Conservation (phyloP, 2,888 invertebrate genomes). For the Platerodrilus igneus region DNA sequence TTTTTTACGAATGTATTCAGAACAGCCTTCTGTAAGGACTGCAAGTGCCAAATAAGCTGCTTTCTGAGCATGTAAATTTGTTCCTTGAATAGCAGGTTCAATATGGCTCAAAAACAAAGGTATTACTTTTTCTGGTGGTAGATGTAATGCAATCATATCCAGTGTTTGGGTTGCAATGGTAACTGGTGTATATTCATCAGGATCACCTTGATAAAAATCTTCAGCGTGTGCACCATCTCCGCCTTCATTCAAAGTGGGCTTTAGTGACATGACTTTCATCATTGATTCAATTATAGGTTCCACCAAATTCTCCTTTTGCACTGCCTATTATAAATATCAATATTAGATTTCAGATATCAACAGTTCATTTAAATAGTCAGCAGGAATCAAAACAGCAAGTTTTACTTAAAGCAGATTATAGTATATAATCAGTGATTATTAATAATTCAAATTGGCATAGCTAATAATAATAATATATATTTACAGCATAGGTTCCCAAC, state of each 20-base stretch:
- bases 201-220: constrained; percentile 60
- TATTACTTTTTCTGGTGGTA: constrained; percentile 72
- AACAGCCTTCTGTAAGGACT: constrained; percentile 73
- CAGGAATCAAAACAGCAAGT: no score
- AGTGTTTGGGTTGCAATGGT: constrained; percentile 70
- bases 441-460: not conserved
- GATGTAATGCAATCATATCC: constrained; percentile 66
- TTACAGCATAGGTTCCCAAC: no score
- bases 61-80: constrained; percentile 60
- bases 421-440: no score
- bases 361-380: no score
- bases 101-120: constrained; percentile 61
- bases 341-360: no score
- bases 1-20: constrained; percentile 67
- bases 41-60: constrained; percentile 71
- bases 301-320: constrained; percentile 66
- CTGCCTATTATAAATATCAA: constrained; percentile 31
- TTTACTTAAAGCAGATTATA: no score
- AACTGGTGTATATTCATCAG: constrained; percentile 59
- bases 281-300: constrained; percentile 63
- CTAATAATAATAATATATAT: not conserved
- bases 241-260: constrained; percentile 57
- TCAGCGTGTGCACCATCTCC: constrained; percentile 56
- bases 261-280: constrained; percentile 64
- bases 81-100: constrained; percentile 60